These are phyloP conservation scores for Bombus soroeensis DNA, from an alignment of 1,140 invertebrate species.

Conservation along the genomic window DNA sequence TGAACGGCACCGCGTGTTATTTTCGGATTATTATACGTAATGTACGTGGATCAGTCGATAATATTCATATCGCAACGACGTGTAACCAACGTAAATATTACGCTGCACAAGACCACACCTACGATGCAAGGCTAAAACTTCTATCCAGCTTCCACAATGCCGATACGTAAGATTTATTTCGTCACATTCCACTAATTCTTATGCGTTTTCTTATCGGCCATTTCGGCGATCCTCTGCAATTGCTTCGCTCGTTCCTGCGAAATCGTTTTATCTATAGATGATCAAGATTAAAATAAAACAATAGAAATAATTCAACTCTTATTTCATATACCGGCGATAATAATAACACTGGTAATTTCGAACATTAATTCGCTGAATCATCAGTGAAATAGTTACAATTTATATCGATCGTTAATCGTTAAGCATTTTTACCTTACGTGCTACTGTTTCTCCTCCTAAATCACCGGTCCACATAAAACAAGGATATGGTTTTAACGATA, in stretches of 20 bases:
- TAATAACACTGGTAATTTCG: background rate
- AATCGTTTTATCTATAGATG: background rate
- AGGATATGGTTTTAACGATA: conserved; percentile 77
- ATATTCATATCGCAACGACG: conserved; percentile 51
- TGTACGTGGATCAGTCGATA: conserved; percentile 59
- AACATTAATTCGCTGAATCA: background rate
- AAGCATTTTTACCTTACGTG: background rate
- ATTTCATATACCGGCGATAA: background rate
- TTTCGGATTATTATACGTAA: conserved; percentile 58
- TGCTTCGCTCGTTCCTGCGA: background rate
- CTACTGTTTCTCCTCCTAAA: conserved; percentile 13
- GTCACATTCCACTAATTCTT: conserved; percentile 35
- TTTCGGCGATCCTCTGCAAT: background rate
- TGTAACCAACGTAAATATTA: conserved; percentile 59
- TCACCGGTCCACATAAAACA: conserved; percentile 59
- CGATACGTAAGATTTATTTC: conserved; percentile 64
- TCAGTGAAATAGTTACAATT: background rate
- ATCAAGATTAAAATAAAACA: no score
- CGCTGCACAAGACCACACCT: conserved; percentile 70
- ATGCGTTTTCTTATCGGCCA: background rate
- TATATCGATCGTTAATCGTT: background rate
- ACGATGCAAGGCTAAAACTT: conserved; percentile 71
- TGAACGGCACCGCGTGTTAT: conserved; percentile 46
- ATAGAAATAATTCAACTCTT: background rate
- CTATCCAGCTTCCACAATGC: conserved; percentile 60